Conservation (phyloP, 2,113 vertebrate genomes). For the Danionella cerebrum region DNA sequence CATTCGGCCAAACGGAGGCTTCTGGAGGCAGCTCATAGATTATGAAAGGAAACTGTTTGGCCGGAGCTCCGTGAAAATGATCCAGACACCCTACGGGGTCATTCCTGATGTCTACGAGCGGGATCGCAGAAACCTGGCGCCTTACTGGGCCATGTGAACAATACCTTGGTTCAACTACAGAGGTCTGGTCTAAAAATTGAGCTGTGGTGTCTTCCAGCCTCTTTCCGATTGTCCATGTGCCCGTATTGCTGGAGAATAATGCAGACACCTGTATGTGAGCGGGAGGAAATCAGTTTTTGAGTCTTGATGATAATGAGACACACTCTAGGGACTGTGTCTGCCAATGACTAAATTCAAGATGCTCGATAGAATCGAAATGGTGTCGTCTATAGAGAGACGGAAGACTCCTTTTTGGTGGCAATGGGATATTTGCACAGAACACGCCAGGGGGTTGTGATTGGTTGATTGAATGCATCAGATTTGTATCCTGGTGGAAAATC, state of each 20-base stretch:
- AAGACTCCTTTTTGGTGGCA: constrained; percentile 60
- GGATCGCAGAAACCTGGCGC: constrained; percentile 83
- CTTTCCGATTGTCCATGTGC: constrained; percentile 24
- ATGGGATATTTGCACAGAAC: no score
- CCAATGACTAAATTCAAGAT: no score
- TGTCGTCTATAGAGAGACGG: constrained; percentile 50
- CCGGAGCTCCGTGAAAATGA: constrained; percentile 91
- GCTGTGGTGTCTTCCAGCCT: background rate
- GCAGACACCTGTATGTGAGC: constrained; percentile 12
- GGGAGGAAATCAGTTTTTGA: constrained; percentile 28
- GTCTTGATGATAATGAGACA: background rate
- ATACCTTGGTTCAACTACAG: constrained; percentile 1
- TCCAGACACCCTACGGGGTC: constrained; percentile 89
- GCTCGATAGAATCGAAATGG: no score
- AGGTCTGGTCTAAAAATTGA: constrained; percentile 10
- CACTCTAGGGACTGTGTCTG: no score
- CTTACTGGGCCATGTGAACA: constrained; percentile 86
- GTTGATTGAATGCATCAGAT: no score
- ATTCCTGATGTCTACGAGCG: constrained; percentile 89
- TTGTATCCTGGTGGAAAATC: no score
- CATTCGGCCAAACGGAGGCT: constrained; percentile 91
- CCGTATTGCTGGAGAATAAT: constrained; percentile 31
- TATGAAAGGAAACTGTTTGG: constrained; percentile 95
- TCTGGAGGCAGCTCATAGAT: constrained; percentile 95
- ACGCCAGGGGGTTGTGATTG: no score